These are phyloP conservation scores for Aethes cnicana DNA, from an alignment of 2,888 invertebrate genomes.

Conservation along the genomic window DNA sequence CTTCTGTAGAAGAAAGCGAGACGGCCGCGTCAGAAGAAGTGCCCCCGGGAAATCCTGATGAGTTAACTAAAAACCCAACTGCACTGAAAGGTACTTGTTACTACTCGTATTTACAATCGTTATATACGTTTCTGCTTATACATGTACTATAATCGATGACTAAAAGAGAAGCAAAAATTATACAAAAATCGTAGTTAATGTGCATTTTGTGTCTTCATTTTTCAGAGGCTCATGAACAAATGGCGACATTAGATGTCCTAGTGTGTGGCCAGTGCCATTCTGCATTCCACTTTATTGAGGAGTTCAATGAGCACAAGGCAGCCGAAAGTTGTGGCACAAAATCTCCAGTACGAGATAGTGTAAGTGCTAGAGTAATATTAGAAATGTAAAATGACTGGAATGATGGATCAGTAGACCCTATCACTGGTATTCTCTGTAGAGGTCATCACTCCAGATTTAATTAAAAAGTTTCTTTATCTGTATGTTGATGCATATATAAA, in stretches of 20 bases:
- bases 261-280: constrained; percentile 93
- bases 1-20: constrained; percentile 68
- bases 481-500: too few species aligned
- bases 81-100: constrained; percentile 81
- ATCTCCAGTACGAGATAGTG: constrained; percentile 86
- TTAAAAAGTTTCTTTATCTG: too few species aligned
- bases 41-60: constrained; percentile 80
- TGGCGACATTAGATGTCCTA: constrained; percentile 88
- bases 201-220: constrained; percentile 38
- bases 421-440: too few species aligned
- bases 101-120: neutral
- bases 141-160: too few species aligned
- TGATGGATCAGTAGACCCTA: too few species aligned
- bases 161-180: too few species aligned
- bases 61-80: constrained; percentile 84
- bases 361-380: constrained; percentile 74
- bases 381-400: too few species aligned
- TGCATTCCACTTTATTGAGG: constrained; percentile 90
- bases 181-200: neutral
- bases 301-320: constrained; percentile 88
- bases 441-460: too few species aligned
- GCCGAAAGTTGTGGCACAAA: constrained; percentile 82
- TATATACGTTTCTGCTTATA: neutral
- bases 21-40: constrained; percentile 57
- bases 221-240: constrained; percentile 88